Conservation (phyloP, 2,113 vertebrate genomes). For the Heliornis fulica region DNA sequence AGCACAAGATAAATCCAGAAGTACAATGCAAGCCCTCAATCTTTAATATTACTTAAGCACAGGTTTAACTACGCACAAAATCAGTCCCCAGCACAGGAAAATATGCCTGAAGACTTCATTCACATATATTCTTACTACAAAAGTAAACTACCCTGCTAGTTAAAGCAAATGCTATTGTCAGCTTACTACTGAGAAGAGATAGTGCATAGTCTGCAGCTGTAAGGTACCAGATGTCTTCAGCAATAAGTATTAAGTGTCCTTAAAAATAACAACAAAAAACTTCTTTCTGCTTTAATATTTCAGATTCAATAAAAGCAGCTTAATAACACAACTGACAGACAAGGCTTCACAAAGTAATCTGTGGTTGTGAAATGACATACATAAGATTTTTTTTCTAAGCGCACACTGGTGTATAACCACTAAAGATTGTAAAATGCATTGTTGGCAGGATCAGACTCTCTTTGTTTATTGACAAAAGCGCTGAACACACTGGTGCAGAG, state of each 20-base stretch:
- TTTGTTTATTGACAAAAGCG: neutral
- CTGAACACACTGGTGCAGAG: neutral
- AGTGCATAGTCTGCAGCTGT: too few species aligned
- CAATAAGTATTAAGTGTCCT: neutral
- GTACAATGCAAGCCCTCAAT: neutral
- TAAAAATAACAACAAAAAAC: neutral
- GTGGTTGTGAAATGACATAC: neutral
- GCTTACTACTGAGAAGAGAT: neutral
- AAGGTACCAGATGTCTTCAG: neutral
- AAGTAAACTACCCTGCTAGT: neutral
- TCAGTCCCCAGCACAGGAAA: neutral
- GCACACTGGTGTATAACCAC: neutral
- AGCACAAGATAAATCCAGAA: neutral
- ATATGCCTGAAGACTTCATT: neutral
- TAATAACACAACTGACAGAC: neutral
- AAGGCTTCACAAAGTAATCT: neutral
- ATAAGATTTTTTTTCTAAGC: neutral
- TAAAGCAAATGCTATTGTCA: neutral
- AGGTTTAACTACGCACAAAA: neutral
- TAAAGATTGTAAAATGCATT: accelerated
- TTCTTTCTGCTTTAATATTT: neutral
- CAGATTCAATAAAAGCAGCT: neutral
- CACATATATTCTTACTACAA: too few species aligned
- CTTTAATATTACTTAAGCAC: neutral
- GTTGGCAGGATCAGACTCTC: neutral